Conservation (phyloP, 2,888 invertebrate genomes). For the Desoria tigrina region DNA sequence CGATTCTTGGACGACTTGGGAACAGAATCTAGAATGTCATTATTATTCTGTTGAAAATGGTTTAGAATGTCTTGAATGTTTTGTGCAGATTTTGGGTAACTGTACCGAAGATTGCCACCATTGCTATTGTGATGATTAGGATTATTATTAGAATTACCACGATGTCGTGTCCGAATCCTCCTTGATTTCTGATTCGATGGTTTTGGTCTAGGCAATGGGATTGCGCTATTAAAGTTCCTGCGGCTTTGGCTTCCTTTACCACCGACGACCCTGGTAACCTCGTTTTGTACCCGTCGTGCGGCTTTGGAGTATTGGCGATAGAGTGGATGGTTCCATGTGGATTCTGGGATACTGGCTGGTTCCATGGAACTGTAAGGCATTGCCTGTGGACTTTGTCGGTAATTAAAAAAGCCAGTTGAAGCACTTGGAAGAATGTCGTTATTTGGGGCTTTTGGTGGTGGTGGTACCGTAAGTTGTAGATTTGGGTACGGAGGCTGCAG, state of each 20-base stretch:
- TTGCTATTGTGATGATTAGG: no score
- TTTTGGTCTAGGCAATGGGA: constrained; percentile 26
- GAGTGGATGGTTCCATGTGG: constrained; percentile 16
- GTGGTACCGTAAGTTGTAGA: no score
- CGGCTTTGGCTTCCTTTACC: background rate
- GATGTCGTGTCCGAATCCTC: background rate
- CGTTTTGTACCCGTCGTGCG: constrained; percentile 5
- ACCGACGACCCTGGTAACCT: constrained; percentile 8
- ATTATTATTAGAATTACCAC: background rate
- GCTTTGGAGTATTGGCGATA: constrained; percentile 9
- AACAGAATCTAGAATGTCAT: constrained; percentile 24
- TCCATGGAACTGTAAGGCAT: background rate
- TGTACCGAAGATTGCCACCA: constrained; percentile 34
- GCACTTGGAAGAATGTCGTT: background rate
- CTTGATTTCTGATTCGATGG: background rate
- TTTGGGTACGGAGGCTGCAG: no score
- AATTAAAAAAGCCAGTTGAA: background rate
- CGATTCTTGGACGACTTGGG: constrained; percentile 25
- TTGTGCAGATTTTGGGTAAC: constrained; percentile 52
- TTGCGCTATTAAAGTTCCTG: constrained; percentile 9
- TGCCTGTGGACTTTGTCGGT: background rate
- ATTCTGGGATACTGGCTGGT: background rate
- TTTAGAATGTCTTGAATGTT: constrained; percentile 53
- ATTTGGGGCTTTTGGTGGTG: no score
- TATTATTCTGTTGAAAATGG: constrained; percentile 47